These are phyloP conservation scores for Drosophila maculinotata DNA, from an alignment of 2,888 invertebrate species.

Conservation along the genomic window DNA sequence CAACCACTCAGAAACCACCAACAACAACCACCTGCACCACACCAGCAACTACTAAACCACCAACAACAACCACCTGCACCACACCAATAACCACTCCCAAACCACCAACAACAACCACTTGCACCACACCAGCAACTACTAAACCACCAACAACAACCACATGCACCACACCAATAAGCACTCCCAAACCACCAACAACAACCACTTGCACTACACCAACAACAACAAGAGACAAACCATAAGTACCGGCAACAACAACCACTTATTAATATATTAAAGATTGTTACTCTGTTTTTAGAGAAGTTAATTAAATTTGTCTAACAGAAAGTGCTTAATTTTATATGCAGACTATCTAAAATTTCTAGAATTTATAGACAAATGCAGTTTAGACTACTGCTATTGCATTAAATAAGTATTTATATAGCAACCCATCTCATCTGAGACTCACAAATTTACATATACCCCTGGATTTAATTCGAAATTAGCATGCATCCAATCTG, in stretches of 20 bases:
- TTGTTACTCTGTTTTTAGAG: too few relatives aligned
- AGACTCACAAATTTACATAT: conserved; percentile 1
- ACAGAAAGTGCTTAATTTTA: too few relatives aligned
- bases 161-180: neutral
- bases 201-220: neutral
- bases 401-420: conserved; percentile 1
- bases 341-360: too few relatives aligned
- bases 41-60: neutral
- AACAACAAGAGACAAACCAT: neutral
- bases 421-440: neutral
- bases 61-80: conserved; percentile 3
- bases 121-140: conserved; percentile 6
- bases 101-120: neutral
- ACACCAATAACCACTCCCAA: neutral
- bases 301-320: too few relatives aligned
- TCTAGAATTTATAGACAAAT: too few relatives aligned
- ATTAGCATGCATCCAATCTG: conserved; percentile 4
- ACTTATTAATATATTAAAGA: too few relatives aligned
- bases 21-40: neutral
- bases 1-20: neutral
- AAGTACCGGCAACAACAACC: neutral
- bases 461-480: neutral
- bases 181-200: neutral
- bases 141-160: conserved; percentile 9
- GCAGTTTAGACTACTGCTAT: too few relatives aligned